Conservation (phyloP, 2,888 invertebrate species). For the Callyntrura sp. region DNA sequence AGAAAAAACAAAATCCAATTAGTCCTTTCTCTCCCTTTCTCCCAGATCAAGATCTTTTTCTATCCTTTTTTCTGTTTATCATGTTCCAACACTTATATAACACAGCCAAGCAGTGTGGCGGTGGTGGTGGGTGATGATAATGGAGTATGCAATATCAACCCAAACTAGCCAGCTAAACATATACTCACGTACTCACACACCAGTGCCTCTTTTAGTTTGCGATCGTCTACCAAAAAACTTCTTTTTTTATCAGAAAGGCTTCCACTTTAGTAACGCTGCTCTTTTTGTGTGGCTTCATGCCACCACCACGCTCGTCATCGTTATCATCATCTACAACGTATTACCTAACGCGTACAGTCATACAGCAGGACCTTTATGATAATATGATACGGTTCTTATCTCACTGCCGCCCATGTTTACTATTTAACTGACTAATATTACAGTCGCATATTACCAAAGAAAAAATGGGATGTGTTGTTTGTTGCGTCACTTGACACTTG, state of each 20-base stretch:
- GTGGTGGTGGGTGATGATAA: slow-evolving; percentile 24
- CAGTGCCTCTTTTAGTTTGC: too few species aligned
- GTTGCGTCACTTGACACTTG: slow-evolving; percentile 67
- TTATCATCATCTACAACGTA: not conserved
- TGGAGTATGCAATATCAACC: slow-evolving; percentile 23
- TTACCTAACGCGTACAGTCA: not conserved
- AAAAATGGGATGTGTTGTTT: slow-evolving; percentile 50
- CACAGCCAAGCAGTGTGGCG: too few species aligned
- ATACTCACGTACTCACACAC: not conserved
- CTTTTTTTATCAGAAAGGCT: not conserved
- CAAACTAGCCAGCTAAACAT: not conserved
- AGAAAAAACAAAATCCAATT: slow-evolving; percentile 70
- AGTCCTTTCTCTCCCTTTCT: slow-evolving; percentile 50
- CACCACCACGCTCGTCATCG: slow-evolving; percentile 2
- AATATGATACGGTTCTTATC: not conserved
- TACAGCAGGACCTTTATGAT: not conserved
- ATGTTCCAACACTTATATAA: slow-evolving; percentile 50
- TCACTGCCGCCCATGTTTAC: not conserved
- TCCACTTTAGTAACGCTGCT: not conserved
- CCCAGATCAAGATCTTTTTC: slow-evolving; percentile 51
- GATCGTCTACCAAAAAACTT: too few species aligned
- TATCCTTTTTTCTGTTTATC: slow-evolving; percentile 70
- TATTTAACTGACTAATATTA: not conserved
- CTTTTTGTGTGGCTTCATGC: slow-evolving; percentile 68
- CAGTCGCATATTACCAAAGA: too few species aligned